A percentile compares a stretch with the other conserved stretches of the same genome.
Evolutionary conservation across 2,888 invertebrate genomes (phyloP).

Genomic region (Acanthosepion pharaonis): DNA sequence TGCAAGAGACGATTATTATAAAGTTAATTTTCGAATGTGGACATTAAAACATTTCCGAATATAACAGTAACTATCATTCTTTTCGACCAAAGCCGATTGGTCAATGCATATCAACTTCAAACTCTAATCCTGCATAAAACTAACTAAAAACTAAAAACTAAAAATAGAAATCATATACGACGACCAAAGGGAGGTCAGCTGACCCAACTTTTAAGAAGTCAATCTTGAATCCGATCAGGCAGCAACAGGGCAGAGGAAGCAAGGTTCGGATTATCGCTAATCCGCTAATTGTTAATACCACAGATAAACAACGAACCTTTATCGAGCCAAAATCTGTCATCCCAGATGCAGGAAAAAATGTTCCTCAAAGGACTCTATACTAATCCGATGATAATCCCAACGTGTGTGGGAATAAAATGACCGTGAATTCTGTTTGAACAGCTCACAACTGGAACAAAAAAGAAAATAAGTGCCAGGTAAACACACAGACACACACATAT

Average conservation of each 20-base stretch:
- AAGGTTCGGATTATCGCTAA: background rate
- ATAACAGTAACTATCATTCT: background rate
- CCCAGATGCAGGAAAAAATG: background rate
- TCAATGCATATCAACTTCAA: background rate
- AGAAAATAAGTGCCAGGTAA: too few species aligned
- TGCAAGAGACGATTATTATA: too few species aligned
- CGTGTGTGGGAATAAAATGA: background rate
- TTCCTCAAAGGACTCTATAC: background rate
- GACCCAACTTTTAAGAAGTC: background rate
- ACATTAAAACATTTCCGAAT: background rate
- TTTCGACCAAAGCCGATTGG: background rate
- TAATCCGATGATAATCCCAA: background rate
- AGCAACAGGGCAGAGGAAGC: background rate
- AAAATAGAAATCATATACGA: background rate
- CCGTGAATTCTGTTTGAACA: background rate
- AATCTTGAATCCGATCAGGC: background rate
- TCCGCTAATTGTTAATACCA: background rate
- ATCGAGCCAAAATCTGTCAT: background rate
- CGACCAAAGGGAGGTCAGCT: background rate
- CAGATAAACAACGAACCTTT: background rate
- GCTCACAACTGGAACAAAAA: background rate
- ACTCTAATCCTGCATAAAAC: background rate
- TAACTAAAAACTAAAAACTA: background rate
- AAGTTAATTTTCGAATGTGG: background rate
- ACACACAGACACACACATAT: too few species aligned